phyloP scores from a whole-genome alignment of 2,113 vertebrate species.

The Nesoenas mayeri region DNA sequence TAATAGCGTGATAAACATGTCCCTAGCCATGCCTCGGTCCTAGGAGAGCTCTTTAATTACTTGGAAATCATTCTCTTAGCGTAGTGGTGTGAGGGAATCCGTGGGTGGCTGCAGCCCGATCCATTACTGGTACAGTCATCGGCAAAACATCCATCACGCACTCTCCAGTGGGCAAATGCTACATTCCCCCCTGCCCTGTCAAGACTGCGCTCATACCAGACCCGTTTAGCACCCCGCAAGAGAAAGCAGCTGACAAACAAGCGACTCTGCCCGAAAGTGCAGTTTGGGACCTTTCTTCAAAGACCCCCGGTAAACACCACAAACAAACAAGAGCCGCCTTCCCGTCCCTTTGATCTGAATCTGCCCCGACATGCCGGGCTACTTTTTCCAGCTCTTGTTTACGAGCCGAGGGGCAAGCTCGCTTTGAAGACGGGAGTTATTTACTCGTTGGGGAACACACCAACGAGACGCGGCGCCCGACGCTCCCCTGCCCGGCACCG shows the following conservation, averaged over 20 bases:
- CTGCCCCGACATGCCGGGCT: conserved; percentile 54
- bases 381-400: conserved; percentile 59
- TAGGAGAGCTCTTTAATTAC: conserved; percentile 76
- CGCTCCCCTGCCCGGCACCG: not conserved
- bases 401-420: conserved; percentile 14
- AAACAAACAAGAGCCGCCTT: conserved; percentile 44
- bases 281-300: conserved; percentile 44
- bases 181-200: conserved; percentile 88
- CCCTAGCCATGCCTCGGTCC: conserved; percentile 62
- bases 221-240: conserved; percentile 42
- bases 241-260: conserved; percentile 64
- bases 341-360: conserved; percentile 50
- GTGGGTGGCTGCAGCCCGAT: conserved; percentile 78
- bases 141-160: conserved; percentile 89
- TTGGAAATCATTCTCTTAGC: conserved; percentile 70
- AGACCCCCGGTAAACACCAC: conserved; percentile 51
- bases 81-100: conserved; percentile 67
- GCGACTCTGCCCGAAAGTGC: conserved; percentile 37
- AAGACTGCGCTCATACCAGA: conserved; percentile 78
- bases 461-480: not conserved
- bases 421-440: conserved; percentile 30
- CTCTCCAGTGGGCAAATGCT: conserved; percentile 83
- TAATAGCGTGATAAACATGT: conserved; percentile 69
- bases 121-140: conserved; percentile 80
- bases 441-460: not conserved